Evolutionary conservation across 2,888 invertebrate species (phyloP).

Genomic region (Pelosia muscerda): DNA sequence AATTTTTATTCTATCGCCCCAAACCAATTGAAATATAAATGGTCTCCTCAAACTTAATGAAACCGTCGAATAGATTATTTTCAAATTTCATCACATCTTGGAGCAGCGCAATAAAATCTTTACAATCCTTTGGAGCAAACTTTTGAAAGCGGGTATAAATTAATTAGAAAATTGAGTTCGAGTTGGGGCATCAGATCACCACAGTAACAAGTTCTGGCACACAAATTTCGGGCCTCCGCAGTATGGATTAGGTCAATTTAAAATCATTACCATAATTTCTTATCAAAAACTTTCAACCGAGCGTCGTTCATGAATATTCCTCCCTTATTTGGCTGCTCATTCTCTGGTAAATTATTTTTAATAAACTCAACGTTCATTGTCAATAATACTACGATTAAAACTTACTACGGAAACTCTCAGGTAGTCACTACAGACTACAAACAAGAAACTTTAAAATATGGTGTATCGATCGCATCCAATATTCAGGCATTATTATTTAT

Average conservation of each 20-base stretch:
- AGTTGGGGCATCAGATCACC: slow-evolving; percentile 64
- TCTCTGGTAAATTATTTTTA: slow-evolving; percentile 59
- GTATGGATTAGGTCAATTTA: slow-evolving; percentile 81
- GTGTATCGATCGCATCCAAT: slow-evolving; percentile 65
- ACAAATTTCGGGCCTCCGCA: slow-evolving; percentile 64
- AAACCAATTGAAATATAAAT: slow-evolving; percentile 9
- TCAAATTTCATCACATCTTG: slow-evolving; percentile 38
- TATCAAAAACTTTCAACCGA: slow-evolving; percentile 73
- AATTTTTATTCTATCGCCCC: neutral
- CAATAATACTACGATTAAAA: slow-evolving; percentile 39
- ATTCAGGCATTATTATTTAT: slow-evolving; percentile 73
- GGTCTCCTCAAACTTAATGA: slow-evolving; percentile 4
- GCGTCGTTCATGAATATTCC: slow-evolving; percentile 75
- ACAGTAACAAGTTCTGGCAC: slow-evolving; percentile 66
- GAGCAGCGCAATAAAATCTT: slow-evolving; percentile 59
- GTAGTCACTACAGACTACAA: slow-evolving; percentile 48
- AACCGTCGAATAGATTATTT: slow-evolving; percentile 14
- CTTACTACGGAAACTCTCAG: slow-evolving; percentile 32
- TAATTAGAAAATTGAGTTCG: slow-evolving; percentile 71
- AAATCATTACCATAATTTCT: slow-evolving; percentile 81
- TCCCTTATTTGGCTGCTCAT: slow-evolving; percentile 64
- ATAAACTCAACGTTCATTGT: slow-evolving; percentile 51
- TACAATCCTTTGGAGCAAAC: slow-evolving; percentile 58
- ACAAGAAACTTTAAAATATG: slow-evolving; percentile 65
- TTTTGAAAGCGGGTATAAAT: slow-evolving; percentile 67